Evolutionary conservation across 2,113 vertebrate species (phyloP).

Genomic region (Xenopus borealis): DNA sequence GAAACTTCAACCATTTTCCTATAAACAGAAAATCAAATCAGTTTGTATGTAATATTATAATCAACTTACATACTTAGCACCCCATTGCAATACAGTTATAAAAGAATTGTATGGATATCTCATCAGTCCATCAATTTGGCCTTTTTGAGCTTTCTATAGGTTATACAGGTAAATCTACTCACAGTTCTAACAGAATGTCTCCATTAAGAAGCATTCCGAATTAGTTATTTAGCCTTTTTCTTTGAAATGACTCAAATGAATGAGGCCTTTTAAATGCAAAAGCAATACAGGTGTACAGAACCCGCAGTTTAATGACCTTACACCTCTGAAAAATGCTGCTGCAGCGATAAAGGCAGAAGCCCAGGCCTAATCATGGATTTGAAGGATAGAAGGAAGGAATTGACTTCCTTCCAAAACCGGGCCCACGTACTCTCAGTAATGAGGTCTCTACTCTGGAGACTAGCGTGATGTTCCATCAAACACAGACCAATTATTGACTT

Average conservation of each 20-base stretch:
- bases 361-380: conserved; percentile 5
- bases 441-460: conserved; percentile 37
- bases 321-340: conserved; percentile 25
- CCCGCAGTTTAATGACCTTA: conserved; percentile 17
- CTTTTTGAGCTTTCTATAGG: background rate
- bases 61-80: too few relatives aligned
- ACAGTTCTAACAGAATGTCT: background rate
- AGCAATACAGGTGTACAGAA: conserved; percentile 25
- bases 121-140: too few relatives aligned
- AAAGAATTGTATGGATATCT: too few relatives aligned
- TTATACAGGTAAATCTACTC: too few relatives aligned
- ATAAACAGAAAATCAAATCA: too few relatives aligned
- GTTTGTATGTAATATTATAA: too few relatives aligned
- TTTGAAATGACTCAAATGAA: conserved; percentile 31
- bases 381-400: conserved; percentile 36
- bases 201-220: background rate
- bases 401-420: conserved; percentile 37
- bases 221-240: too few relatives aligned
- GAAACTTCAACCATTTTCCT: too few relatives aligned
- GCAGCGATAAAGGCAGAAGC: conserved; percentile 1
- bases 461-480: conserved; percentile 35
- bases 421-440: conserved; percentile 39
- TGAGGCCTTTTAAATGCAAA: conserved; percentile 32
- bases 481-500: conserved; percentile 36
- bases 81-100: too few relatives aligned